phyloP scores from a whole-genome alignment of 2,888 invertebrate species.

The Argyra leucocephala region DNA sequence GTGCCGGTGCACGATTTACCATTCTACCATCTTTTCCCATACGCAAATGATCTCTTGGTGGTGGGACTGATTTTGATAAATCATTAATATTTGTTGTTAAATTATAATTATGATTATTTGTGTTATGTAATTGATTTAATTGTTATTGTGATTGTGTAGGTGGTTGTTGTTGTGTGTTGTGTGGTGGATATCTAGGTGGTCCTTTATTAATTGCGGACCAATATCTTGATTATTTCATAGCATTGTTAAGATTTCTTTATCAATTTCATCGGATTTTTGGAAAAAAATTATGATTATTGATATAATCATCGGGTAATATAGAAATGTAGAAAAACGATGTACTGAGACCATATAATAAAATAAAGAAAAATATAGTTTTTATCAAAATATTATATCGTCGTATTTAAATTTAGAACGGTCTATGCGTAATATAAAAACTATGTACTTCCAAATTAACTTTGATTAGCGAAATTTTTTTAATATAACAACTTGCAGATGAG shows the following conservation, averaged over 20 bases:
- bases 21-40: constrained; percentile 53
- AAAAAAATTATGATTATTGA: constrained; percentile 41
- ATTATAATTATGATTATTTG: constrained; percentile 6
- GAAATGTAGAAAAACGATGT: too few species aligned
- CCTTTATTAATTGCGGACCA: constrained; percentile 82
- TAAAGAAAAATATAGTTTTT: too few species aligned
- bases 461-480: too few species aligned
- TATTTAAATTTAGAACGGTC: too few species aligned
- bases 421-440: too few species aligned
- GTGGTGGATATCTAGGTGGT: constrained; percentile 81
- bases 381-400: too few species aligned
- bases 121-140: constrained; percentile 23
- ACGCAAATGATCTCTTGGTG: constrained; percentile 57
- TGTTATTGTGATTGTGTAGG: constrained; percentile 24
- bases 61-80: constrained; percentile 43
- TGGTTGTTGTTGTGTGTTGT: constrained; percentile 51
- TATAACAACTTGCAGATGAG: too few species aligned
- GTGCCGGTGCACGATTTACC: constrained; percentile 57
- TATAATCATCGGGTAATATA: constrained; percentile 53
- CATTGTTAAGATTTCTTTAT: constrained; percentile 70
- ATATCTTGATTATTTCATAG: constrained; percentile 56
- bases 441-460: too few species aligned
- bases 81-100: constrained; percentile 31
- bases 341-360: too few species aligned
- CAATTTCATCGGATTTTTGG: constrained; percentile 47